These are phyloP conservation scores for Lithophane ornitopus DNA, from an alignment of 2,888 invertebrate genomes.

Conservation along the genomic window DNA sequence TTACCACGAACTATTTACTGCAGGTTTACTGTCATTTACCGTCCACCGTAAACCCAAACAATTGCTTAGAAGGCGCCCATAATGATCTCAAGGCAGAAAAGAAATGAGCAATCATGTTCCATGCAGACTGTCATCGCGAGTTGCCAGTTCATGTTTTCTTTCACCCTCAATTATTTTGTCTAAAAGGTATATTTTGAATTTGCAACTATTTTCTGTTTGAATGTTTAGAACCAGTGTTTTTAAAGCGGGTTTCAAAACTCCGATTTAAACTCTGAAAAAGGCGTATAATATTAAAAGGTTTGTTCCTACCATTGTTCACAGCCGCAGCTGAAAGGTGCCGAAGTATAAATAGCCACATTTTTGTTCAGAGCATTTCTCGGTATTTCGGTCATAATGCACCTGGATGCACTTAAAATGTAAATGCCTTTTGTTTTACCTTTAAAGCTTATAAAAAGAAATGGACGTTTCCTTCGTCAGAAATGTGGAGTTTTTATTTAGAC, in stretches of 20 bases:
- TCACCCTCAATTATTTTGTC: too few species aligned
- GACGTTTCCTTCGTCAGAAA: slow-evolving; percentile 31
- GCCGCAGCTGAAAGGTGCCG: slow-evolving; percentile 58
- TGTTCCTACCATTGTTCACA: slow-evolving; percentile 39
- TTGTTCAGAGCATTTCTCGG: slow-evolving; percentile 55
- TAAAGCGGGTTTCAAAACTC: neutral
- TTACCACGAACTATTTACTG: too few species aligned
- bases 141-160: neutral
- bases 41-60: too few species aligned
- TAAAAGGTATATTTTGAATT: neutral
- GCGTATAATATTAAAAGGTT: slow-evolving; percentile 39
- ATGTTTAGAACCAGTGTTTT: neutral
- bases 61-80: neutral
- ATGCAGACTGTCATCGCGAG: neutral
- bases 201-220: neutral
- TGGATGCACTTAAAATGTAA: slow-evolving; percentile 61
- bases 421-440: slow-evolving; percentile 64
- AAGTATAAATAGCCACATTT: slow-evolving; percentile 57
- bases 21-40: too few species aligned
- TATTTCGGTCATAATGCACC: slow-evolving; percentile 58
- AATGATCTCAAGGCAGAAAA: neutral
- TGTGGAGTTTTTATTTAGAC: slow-evolving; percentile 42
- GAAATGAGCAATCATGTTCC: neutral
- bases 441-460: slow-evolving; percentile 48
- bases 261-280: slow-evolving; percentile 17